Evolutionary conservation across 2,113 vertebrate genomes (phyloP).

Genomic region (Nothoprocta perdicaria): DNA sequence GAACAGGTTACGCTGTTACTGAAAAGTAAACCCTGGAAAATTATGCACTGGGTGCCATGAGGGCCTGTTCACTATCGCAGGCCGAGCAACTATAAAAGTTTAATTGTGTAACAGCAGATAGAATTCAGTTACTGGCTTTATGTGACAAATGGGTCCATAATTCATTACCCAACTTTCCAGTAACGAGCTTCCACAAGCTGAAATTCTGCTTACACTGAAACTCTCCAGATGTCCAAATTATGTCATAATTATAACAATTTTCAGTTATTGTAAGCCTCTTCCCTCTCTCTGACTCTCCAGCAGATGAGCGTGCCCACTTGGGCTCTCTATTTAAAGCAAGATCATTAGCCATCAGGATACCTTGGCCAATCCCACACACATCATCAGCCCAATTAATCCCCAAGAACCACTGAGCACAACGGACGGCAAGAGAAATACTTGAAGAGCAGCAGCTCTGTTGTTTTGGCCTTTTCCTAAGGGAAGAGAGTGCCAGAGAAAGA

Average conservation of each 20-base stretch:
- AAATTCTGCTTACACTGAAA: constrained; percentile 37
- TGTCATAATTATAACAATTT: constrained; percentile 51
- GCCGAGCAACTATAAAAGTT: neutral
- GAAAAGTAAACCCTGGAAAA: neutral
- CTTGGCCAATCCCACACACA: constrained; percentile 4
- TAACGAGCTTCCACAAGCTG: constrained; percentile 25
- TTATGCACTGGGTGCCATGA: neutral
- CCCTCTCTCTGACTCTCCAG: neutral
- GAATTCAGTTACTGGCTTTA: constrained; percentile 5
- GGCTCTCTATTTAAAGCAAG: constrained; percentile 15
- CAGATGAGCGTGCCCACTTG: neutral
- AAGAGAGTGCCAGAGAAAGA: neutral
- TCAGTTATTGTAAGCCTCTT: constrained; percentile 40
- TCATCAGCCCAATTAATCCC: neutral
- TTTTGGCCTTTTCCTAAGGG: neutral
- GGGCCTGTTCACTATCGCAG: neutral
- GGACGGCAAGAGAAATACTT: neutral
- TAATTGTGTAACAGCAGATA: neutral
- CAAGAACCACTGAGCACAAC: neutral
- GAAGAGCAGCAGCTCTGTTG: neutral
- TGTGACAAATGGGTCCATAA: constrained; percentile 11
- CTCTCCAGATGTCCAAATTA: constrained; percentile 57
- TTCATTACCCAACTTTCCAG: constrained; percentile 22
- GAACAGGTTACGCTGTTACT: constrained; percentile 37
- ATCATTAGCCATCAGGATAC: neutral